Evolutionary conservation across 1,140 invertebrate genomes (phyloP).

Genomic region (Heliothis virescens): DNA sequence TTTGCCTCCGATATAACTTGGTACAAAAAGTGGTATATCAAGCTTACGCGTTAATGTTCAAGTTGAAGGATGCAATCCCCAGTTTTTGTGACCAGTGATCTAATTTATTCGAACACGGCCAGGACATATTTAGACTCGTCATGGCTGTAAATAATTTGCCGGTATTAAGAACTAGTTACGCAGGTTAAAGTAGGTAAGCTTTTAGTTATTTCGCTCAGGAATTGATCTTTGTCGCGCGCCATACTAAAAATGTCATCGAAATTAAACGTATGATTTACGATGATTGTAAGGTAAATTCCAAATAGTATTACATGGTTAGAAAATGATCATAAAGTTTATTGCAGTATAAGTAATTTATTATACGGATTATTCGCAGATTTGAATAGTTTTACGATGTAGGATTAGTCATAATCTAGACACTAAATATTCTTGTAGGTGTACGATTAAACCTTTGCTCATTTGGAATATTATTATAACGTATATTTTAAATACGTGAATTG

Average conservation of each 20-base stretch:
- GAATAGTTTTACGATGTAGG: too few species aligned
- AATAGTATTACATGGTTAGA: too few species aligned
- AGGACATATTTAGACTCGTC: conserved; percentile 34
- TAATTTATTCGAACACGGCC: conserved; percentile 39
- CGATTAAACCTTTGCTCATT: too few species aligned
- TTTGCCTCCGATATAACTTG: conserved; percentile 14
- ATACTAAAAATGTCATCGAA: conserved; percentile 12
- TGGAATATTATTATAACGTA: too few species aligned
- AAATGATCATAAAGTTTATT: too few species aligned
- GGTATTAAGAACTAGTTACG: conserved; percentile 36
- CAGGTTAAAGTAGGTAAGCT: not conserved
- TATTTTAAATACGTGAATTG: too few species aligned
- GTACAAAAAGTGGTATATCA: conserved; percentile 18
- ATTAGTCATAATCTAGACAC: not conserved
- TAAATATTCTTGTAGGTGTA: too few species aligned
- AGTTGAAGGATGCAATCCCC: conserved; percentile 37
- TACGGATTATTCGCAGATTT: not conserved
- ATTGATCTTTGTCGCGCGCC: not conserved
- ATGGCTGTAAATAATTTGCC: conserved; percentile 36
- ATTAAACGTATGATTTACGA: not conserved
- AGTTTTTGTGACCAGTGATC: conserved; percentile 31
- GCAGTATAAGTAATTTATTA: not conserved
- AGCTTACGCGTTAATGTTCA: conserved; percentile 13
- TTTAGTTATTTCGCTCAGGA: not conserved
- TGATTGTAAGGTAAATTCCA: too few species aligned